Evolutionary conservation across 2,797 vertebrate species (phyloP), one percentile per base, ranked within the genome.

Genomic region (Knipowitschia caucasica): DNA sequence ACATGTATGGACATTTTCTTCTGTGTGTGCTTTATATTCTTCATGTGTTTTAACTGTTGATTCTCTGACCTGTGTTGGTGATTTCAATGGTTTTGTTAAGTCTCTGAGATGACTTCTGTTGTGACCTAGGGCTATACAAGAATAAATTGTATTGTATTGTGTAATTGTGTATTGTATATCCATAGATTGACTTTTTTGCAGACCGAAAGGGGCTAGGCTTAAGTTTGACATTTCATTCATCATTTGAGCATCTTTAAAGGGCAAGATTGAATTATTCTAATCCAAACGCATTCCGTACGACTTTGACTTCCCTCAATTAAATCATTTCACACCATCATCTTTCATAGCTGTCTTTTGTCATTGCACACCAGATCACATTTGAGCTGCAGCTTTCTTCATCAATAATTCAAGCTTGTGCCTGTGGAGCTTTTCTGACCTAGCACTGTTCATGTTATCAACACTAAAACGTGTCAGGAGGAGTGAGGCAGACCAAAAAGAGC

Each of bases 391-490:
- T 21, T 47, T 47, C 15, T 31, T 14, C 26, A 30, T 12, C 20
- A 47, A 47, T 47, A 30, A 47, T 31, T 47, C 45, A 31, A 9
- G 17, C 24, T 14, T 47, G 24, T 33, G n/a, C 39, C 34, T 44
- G 31, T 5, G 24, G 49, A 36, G 14, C 10, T 25, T 50, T 38
- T 43, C 7, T 53, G 38, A 35, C 33, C 7, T 34, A 35, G 20
- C 3, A 2, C 31, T 25, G 20, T 26, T 39, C 35, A 7, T 62
- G 21, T 29, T 18, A 50, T 50, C 50, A n/a, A 20, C 23, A n/a
- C 25, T 34, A 27, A 20, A 60, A 33, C 21, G 27, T 24, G 9
- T 49, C 8, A 33, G 21, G 29, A 31, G 30, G 52, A 21, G 29
- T 9, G 0, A 23, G n/a, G 40, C n/a, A 24, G 17, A 23, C 21